These are phyloP conservation scores for Drosophila sp. DNA, from an alignment of 1,140 invertebrate species.

Conservation along the genomic window DNA sequence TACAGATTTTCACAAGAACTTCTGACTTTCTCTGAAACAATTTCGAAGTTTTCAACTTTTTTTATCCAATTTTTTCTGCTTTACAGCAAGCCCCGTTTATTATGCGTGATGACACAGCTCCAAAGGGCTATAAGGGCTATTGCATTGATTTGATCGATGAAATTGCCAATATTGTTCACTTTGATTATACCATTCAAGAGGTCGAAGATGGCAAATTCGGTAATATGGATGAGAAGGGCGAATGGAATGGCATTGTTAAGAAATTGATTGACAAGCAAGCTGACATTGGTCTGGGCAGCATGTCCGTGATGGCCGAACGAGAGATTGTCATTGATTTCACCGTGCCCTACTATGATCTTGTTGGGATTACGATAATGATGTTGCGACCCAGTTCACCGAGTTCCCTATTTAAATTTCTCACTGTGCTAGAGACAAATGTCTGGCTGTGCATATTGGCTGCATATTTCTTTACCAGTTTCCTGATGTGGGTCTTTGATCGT, in stretches of 20 bases:
- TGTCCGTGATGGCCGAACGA: slow-evolving; percentile 96
- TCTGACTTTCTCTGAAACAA: too few relatives aligned
- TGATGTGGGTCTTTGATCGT: slow-evolving; percentile 98
- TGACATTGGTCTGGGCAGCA: slow-evolving; percentile 93
- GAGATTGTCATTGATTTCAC: slow-evolving; percentile 98
- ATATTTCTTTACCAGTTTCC: slow-evolving; percentile 96
- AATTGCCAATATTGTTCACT: slow-evolving; percentile 91
- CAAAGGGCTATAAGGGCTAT: slow-evolving; percentile 92
- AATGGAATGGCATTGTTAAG: slow-evolving; percentile 96
- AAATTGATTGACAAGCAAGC: slow-evolving; percentile 95
- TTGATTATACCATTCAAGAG: slow-evolving; percentile 94
- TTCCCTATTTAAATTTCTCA: slow-evolving; percentile 98
- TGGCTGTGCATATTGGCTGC: slow-evolving; percentile 98
- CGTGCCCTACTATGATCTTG: slow-evolving; percentile 97
- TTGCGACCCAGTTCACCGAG: slow-evolving; percentile 87
- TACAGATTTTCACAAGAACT: too few relatives aligned
- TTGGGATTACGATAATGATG: slow-evolving; percentile 94
- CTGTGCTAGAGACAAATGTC: slow-evolving; percentile 96
- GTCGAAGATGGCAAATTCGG: slow-evolving; percentile 92
- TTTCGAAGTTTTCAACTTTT: not conserved
- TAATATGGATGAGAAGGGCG: slow-evolving; percentile 91
- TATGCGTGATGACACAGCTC: slow-evolving; percentile 87
- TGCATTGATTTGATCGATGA: slow-evolving; percentile 96
- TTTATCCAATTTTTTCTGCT: not conserved
- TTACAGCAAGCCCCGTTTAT: slow-evolving; percentile 93